Evolutionary conservation across 2,797 vertebrate genomes (phyloP).

Genomic region (Takifugu rubripes): DNA sequence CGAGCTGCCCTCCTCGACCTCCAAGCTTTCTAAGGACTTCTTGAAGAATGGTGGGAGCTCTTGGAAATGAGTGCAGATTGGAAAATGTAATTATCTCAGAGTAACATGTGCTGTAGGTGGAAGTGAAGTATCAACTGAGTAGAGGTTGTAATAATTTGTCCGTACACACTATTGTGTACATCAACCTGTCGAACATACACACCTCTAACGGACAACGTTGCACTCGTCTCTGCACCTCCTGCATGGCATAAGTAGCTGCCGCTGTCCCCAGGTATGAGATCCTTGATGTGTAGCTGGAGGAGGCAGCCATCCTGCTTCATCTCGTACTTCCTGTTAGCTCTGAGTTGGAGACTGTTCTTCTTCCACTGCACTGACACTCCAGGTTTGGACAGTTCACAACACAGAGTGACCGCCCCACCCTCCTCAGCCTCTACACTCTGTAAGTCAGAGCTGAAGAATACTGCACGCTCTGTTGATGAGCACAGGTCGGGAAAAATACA

Average conservation of each 20-base stretch:
- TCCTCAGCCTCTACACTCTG: constrained; percentile 59
- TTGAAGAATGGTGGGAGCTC: constrained; percentile 5
- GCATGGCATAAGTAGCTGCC: constrained; percentile 78
- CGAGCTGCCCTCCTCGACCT: constrained; percentile 56
- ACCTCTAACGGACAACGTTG: constrained; percentile 32
- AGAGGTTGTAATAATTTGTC: too few relatives aligned
- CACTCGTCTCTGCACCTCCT: constrained; percentile 47
- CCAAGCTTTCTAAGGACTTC: constrained; percentile 38
- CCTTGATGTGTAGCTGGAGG: constrained; percentile 75
- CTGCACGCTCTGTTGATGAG: constrained; percentile 32
- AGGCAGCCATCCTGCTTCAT: constrained; percentile 72
- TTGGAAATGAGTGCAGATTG: background rate
- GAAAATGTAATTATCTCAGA: background rate
- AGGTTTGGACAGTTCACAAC: constrained; percentile 76
- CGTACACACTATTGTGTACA: too few relatives aligned
- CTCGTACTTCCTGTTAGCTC: constrained; percentile 74
- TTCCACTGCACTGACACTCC: constrained; percentile 73
- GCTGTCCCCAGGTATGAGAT: constrained; percentile 78
- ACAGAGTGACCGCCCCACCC: constrained; percentile 39
- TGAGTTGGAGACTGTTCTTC: constrained; percentile 78
- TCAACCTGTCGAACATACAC: too few relatives aligned
- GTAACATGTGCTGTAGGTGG: background rate
- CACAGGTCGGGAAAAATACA: too few relatives aligned
- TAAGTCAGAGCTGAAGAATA: constrained; percentile 65
- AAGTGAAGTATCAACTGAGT: background rate